Evolutionary conservation across 2,797 vertebrate species (phyloP).

Genomic region (Alectoris magna): DNA sequence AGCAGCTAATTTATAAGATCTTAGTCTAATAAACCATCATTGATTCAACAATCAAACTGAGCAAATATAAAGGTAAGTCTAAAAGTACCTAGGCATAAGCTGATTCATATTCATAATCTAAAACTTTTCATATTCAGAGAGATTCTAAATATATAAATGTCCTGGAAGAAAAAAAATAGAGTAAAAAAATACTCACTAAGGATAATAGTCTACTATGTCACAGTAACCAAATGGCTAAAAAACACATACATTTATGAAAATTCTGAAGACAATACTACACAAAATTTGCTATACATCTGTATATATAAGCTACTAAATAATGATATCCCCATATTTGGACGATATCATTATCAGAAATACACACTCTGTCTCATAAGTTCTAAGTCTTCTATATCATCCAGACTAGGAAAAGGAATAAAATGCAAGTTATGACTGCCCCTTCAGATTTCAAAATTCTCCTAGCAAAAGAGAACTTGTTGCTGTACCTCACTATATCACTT

Average conservation of each 20-base stretch:
- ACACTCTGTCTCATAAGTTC: neutral
- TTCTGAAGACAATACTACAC: neutral
- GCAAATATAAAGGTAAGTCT: constrained; percentile 15
- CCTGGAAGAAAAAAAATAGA: neutral
- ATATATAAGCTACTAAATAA: neutral
- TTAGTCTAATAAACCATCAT: constrained; percentile 29
- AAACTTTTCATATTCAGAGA: neutral
- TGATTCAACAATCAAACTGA: constrained; percentile 8
- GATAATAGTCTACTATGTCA: neutral
- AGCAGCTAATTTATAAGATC: neutral
- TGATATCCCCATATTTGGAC: rapidly evolving
- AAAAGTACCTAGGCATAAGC: neutral
- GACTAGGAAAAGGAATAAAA: neutral
- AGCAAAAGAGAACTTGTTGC: neutral
- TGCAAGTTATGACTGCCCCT: neutral
- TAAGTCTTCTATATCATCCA: neutral
- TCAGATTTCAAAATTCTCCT: neutral
- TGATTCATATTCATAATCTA: constrained; percentile 25
- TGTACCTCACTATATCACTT: neutral
- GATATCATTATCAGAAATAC: neutral
- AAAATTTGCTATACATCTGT: neutral
- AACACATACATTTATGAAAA: neutral
- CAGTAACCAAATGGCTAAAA: neutral
- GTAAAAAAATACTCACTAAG: neutral
- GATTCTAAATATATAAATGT: neutral